Base-by-base conservation (phyloP, 1,140 invertebrate genomes). In the Pogonus chalceus region DNA sequence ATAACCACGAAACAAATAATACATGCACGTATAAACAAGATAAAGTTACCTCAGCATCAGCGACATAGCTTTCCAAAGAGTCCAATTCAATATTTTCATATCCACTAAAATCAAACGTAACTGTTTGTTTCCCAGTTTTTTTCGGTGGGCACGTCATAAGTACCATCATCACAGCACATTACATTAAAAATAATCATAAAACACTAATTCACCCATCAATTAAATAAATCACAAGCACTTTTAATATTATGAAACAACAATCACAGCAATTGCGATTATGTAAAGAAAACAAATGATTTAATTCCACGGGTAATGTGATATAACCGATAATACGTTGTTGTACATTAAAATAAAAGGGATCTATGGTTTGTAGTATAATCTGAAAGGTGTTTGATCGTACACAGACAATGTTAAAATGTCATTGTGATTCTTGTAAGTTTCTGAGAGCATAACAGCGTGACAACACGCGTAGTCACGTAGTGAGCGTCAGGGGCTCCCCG, bases 381-480 rank as follows among this genome's bases (percentile, higher is more conserved):
- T 10, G n/a, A 12, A 51, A 20, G 18, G 10, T 52, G 22, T 21
- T 52, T 50, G 24, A 23, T 22, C 35, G 22, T 37, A 35, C 12
- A 31, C 18, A 9, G 16, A n/a, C 35, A 22, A 43, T 53, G 14
- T 22, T 18, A 22, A 10, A 21, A 46, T 20, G 14, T 53, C 35
- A 23, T 51, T 51, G 49, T 51, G 23, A 24, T 31, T 51, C 49
- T 31, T 20, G 49, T 31, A 7, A 22, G 23, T 14, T 31, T 18
- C 14, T 4, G 14, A 14, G 60, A 61, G 58, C 61, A 62, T 54
- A 61, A 61, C 60, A 63, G 64, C 65, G 64, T 67, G 65, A 67
- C 65, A 67, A 61, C 58, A 65, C 63, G 65, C 55, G 64, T 64
- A 56, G 65, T 53, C 66, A 65, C 60, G 58, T 65, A n/a, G n/a